Conservation (phyloP, 2,113 vertebrate genomes). For the Butorides virescens region DNA sequence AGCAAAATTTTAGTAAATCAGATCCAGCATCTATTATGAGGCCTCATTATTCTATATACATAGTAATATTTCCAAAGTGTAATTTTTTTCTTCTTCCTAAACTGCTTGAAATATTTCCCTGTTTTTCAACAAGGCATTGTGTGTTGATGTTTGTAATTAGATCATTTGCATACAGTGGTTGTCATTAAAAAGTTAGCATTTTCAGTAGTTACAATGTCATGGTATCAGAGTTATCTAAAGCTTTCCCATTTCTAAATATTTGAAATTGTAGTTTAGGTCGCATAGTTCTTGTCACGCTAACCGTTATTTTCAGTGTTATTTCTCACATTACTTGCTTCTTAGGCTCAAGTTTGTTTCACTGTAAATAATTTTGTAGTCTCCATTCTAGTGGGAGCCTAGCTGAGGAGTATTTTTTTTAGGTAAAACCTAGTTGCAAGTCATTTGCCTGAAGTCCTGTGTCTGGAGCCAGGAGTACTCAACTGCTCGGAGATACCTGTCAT, state of each 20-base stretch:
- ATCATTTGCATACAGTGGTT: background rate
- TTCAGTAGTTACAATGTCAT: background rate
- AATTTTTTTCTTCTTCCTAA: background rate
- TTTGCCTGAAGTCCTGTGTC: background rate
- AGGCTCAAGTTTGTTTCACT: background rate
- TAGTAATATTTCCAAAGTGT: background rate
- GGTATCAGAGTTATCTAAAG: background rate
- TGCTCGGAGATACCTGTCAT: background rate
- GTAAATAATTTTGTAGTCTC: background rate
- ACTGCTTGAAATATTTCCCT: background rate
- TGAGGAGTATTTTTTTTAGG: background rate
- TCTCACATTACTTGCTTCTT: background rate
- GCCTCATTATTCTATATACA: background rate
- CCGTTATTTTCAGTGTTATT: background rate
- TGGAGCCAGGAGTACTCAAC: background rate
- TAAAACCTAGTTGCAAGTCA: background rate
- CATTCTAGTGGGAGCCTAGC: background rate
- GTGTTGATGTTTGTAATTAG: background rate
- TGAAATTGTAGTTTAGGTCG: background rate
- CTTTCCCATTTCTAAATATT: background rate
- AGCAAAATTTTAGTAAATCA: conserved; percentile 29
- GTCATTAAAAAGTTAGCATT: background rate
- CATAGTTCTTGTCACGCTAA: background rate
- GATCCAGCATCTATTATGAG: background rate
- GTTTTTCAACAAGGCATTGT: background rate